Evolutionary conservation across 2,888 invertebrate species (phyloP).

Genomic region (Belgica antarctica): DNA sequence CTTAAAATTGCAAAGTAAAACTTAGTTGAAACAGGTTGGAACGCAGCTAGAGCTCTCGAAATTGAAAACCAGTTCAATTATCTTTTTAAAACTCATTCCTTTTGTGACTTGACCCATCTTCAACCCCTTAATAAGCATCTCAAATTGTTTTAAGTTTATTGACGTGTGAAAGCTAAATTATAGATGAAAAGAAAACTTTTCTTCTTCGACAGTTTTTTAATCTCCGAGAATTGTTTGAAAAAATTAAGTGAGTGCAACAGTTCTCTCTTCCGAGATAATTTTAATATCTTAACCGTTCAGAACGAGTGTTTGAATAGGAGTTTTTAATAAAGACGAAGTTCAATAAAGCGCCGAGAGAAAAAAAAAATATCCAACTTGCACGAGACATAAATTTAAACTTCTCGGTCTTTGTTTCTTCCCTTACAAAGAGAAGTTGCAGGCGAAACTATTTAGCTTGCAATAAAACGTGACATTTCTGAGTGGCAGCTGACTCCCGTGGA

Average conservation of each 20-base stretch:
- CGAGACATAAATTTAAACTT: background rate
- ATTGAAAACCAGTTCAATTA: too few relatives aligned
- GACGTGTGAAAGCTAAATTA: slow-evolving; percentile 1
- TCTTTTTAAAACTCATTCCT: too few relatives aligned
- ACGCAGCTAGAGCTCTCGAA: too few relatives aligned
- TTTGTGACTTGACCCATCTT: too few relatives aligned
- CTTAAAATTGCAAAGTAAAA: too few relatives aligned
- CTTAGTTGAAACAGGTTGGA: too few relatives aligned
- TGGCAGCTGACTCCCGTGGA: too few relatives aligned
- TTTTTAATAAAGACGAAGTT: slow-evolving; percentile 3
- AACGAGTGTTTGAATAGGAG: background rate
- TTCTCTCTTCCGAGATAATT: background rate
- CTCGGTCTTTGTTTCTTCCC: background rate
- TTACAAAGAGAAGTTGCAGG: background rate
- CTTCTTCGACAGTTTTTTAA: background rate
- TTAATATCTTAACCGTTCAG: background rate
- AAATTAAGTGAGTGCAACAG: slow-evolving; percentile 10
- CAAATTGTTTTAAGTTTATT: background rate
- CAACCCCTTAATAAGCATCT: background rate
- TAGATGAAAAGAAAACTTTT: background rate
- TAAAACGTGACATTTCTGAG: background rate
- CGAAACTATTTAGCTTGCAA: slow-evolving; percentile 1
- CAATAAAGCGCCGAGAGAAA: too few relatives aligned
- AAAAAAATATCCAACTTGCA: slow-evolving; percentile 1
- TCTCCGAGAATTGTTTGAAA: background rate